Evolutionary conservation across 2,797 vertebrate genomes (phyloP), one percentile per base, ranked within the genome.

Genomic region (Gambelia wislizenii): DNA sequence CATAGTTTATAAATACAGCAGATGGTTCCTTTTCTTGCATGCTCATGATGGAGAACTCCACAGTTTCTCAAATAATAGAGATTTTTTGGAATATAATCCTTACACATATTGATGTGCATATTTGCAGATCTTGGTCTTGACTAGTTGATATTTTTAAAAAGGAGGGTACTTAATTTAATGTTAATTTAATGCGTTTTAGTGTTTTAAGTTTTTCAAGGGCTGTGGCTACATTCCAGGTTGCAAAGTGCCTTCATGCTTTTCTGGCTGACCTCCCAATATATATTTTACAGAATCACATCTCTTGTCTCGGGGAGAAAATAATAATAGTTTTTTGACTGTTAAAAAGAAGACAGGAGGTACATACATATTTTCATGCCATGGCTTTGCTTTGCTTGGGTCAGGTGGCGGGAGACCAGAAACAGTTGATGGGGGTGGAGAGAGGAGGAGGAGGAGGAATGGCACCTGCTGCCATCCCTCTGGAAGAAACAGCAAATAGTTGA

Each of bases 391-490:
- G 83, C 22, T 82, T 91, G 70, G 89, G n/a, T 75, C 92, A 88
- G 76, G 79, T 94, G 93, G 59, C 75, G 83, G 87, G 90, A 89
- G 91, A 93, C 89, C 95, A 95, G 94, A 96, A 94, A 94, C 87
- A 92, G 91, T 95, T 91, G 91, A 67, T 92, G 77, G 79, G 70
- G 87, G 84, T 86, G 84, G 85, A 89, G 91, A 88, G 86, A 85
- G 59, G 39, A 5, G 78, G 78, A 75, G n/a, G 47, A 69, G 84
- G 89, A 82, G 61, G 75, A 83, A 2, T 79, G 39, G 69, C 96
- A 98, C 95, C 96, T 97, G 97, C 96, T 95, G 54, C 94, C 27
- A 22, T 96, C 96, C 85, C 72, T 97, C 97, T 96, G 77, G 27
- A 64, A 76, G 90, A 88, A 95, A 6, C 78, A 87, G 87, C 47